Evolutionary conservation across 2,113 vertebrate genomes (phyloP).

Genomic region (Leptobrachium leishanense): DNA sequence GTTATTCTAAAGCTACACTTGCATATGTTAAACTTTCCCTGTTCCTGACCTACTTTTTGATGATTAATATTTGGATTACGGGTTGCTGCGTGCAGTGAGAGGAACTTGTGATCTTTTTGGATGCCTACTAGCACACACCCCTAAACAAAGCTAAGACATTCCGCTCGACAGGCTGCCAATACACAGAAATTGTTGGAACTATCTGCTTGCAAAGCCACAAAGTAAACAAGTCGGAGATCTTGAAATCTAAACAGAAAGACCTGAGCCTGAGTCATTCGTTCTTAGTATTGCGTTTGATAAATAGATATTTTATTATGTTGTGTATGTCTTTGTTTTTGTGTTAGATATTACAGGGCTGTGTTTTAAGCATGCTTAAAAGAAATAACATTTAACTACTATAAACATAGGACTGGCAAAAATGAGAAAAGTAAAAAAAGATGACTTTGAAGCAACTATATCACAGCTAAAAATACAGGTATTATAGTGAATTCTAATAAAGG

Average conservation of each 20-base stretch:
- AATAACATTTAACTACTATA: too few species aligned
- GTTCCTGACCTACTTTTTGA: slow-evolving; percentile 28
- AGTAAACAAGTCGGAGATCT: slow-evolving; percentile 32
- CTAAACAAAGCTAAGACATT: slow-evolving; percentile 40
- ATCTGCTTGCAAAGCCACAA: slow-evolving; percentile 31
- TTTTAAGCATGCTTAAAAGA: too few species aligned
- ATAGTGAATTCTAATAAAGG: too few species aligned
- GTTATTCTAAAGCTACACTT: neutral
- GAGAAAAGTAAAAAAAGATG: too few species aligned
- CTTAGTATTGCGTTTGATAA: neutral
- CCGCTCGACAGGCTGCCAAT: slow-evolving; percentile 24
- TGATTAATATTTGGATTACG: slow-evolving; percentile 16
- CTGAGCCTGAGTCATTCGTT: slow-evolving; percentile 2
- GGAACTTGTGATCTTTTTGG: slow-evolving; percentile 15
- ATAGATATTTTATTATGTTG: too few species aligned
- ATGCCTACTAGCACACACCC: slow-evolving; percentile 35
- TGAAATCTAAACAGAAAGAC: slow-evolving; percentile 36
- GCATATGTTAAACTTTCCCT: slow-evolving; percentile 19
- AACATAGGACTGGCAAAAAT: too few species aligned
- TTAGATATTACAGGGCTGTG: too few species aligned
- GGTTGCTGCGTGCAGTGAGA: neutral
- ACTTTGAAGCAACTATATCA: too few species aligned
- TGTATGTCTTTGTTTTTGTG: too few species aligned
- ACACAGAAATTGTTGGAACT: slow-evolving; percentile 38
- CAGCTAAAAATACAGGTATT: too few species aligned